Evolutionary conservation across 1,140 invertebrate genomes (phyloP).

Genomic region (Grapholita molesta): DNA sequence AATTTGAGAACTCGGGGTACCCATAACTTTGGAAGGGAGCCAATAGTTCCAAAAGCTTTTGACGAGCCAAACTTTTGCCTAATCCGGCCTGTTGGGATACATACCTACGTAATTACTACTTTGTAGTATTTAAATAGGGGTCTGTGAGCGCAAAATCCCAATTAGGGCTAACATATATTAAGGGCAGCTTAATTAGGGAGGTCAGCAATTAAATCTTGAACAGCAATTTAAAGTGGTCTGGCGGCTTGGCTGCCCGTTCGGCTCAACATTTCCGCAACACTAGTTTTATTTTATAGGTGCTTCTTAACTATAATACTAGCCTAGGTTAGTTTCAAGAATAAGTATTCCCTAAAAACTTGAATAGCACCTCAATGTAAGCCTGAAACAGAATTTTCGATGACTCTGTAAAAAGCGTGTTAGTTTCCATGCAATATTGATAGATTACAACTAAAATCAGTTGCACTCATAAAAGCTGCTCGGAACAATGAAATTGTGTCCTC

Average conservation of each 20-base stretch:
- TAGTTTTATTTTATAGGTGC: neutral
- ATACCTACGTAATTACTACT: neutral
- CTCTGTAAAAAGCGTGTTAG: too few relatives aligned
- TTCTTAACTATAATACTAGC: neutral
- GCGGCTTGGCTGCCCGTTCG: neutral
- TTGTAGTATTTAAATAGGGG: conserved; percentile 7
- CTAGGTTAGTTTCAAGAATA: neutral
- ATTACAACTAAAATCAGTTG: too few relatives aligned
- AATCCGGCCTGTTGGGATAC: neutral
- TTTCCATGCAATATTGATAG: too few relatives aligned
- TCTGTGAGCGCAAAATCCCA: conserved; percentile 1
- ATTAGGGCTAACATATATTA: conserved; percentile 5
- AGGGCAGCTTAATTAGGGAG: conserved; percentile 26
- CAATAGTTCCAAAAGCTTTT: neutral
- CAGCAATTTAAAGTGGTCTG: conserved; percentile 17
- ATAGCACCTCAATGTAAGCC: neutral
- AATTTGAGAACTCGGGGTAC: neutral
- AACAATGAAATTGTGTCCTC: too few relatives aligned
- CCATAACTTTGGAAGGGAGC: neutral
- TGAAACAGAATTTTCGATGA: neutral
- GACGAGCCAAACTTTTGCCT: neutral
- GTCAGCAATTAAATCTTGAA: conserved; percentile 33
- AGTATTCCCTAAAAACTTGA: neutral
- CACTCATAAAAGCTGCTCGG: too few relatives aligned
- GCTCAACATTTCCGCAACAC: neutral